Evolutionary conservation across 2,113 vertebrate species (phyloP).

Genomic region (Ranitomeya imitator): DNA sequence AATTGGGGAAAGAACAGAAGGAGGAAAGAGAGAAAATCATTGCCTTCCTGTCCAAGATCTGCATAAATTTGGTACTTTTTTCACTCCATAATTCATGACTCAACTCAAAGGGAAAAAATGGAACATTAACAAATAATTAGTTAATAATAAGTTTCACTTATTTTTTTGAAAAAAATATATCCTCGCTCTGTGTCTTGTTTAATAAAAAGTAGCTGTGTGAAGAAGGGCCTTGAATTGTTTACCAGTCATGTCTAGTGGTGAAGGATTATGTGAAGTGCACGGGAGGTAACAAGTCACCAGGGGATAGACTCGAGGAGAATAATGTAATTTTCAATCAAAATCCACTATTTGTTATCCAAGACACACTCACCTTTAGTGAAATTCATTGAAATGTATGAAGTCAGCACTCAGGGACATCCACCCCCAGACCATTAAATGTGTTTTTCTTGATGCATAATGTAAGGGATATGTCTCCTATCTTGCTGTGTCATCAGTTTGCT

Average conservation of each 20-base stretch:
- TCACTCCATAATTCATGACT: neutral
- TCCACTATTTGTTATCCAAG: constrained; percentile 13
- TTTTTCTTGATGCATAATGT: neutral
- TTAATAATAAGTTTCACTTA: neutral
- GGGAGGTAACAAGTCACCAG: constrained; percentile 2
- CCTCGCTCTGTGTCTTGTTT: neutral
- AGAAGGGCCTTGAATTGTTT: neutral
- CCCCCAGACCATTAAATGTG: neutral
- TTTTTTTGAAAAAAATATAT: neutral
- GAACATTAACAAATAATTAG: too few relatives aligned
- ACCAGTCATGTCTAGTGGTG: neutral
- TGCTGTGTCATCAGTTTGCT: neutral
- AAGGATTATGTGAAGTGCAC: constrained; percentile 21
- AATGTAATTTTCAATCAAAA: constrained; percentile 24
- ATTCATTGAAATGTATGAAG: constrained; percentile 34
- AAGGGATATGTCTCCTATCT: neutral
- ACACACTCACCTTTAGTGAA: constrained; percentile 15
- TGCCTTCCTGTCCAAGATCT: neutral
- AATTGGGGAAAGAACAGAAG: too few relatives aligned
- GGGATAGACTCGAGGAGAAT: neutral
- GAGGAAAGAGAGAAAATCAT: neutral
- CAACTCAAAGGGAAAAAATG: neutral
- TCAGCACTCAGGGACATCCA: neutral
- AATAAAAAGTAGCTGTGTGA: neutral
- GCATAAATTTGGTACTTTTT: neutral